Evolutionary conservation across 53 echinoderm and acorn worm species (phyloP).

Genomic region (Hippasteria phrygiana): DNA sequence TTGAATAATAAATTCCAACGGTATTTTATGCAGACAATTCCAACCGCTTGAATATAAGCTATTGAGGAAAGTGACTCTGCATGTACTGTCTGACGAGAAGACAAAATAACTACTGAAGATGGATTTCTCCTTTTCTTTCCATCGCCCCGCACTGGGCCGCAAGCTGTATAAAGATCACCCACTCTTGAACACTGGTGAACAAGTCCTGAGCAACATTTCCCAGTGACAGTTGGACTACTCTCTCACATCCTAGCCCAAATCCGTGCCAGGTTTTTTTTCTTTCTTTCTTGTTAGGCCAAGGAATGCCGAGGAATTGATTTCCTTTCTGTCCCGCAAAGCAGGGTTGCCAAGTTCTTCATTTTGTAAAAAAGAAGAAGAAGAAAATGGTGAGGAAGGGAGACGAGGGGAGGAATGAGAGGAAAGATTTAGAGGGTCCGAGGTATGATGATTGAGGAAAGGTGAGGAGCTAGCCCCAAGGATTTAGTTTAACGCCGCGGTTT

Average conservation of each 20-base stretch:
- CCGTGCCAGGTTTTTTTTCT: background rate
- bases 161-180: conserved; percentile 20
- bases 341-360: conserved; percentile 1
- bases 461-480: conserved; percentile 10
- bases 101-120: background rate
- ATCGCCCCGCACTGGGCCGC: background rate
- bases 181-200: background rate
- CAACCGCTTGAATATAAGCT: too few relatives aligned
- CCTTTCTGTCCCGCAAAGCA: conserved; percentile 4
- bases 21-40: too few relatives aligned
- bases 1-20: too few relatives aligned
- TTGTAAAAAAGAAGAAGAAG: background rate
- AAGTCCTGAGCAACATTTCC: conserved; percentile 19
- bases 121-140: background rate
- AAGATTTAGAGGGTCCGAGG: conserved; percentile 22
- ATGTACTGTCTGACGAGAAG: too few relatives aligned
- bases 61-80: too few relatives aligned
- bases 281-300: background rate
- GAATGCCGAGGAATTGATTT: conserved; percentile 43
- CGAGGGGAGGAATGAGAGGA: background rate
- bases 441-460: conserved; percentile 14
- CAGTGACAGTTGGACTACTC: background rate
- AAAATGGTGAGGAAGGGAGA: background rate
- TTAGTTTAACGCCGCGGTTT: background rate
- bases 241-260: background rate